Base-by-base conservation (phyloP, 2,888 invertebrate genomes). In the Strigamia maritima region DNA sequence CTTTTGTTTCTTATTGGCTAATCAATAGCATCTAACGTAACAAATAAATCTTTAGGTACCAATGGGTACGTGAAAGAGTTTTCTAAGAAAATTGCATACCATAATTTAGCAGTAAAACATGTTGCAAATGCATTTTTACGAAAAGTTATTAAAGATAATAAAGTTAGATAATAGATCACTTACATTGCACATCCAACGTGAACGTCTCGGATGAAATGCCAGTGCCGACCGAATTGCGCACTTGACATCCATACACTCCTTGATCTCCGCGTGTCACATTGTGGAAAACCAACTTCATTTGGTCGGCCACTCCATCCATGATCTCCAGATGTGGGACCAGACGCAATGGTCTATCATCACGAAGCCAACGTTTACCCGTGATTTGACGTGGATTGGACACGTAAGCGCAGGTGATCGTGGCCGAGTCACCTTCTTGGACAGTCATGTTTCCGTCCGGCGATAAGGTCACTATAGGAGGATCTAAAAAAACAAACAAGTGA, bases 351-450 rank as follows among this genome's bases (percentile, higher is more conserved):
- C 38, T 75, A 54, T 77, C 79, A 26, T 65, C 79, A 12, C 77
- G 54, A 14, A 74, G 49, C 77, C 79, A 79, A 22, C 74, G 86
- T 90, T 90, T 88, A 94, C 95, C 95, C 76, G 88, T 89, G 40
- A 95, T 87, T 12, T 92, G 90, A 28, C 93, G 92, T 0, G 96
- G 95, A 87, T 96, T 96, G 79, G 95, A 93, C 82, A 92, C 91
- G 85, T 94, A 95, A 83, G 91, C 90, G 86, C 95, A 95, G 82
- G 91, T 90, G 78, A 95, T 89, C 54, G 92, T 87, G 75, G 93
- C 89, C 82, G 92, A 91, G 44, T 90, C 89, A 16, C 91, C 91
- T 86, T 95, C 95, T 83, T 93, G 92, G 6, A 92, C 92, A 0
- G 93, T 93, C 81, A 93, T 89, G 85, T 92, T 92, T 38, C 89